phyloP scores from a whole-genome alignment of 2,113 vertebrate species.

The Sorex fumeus region DNA sequence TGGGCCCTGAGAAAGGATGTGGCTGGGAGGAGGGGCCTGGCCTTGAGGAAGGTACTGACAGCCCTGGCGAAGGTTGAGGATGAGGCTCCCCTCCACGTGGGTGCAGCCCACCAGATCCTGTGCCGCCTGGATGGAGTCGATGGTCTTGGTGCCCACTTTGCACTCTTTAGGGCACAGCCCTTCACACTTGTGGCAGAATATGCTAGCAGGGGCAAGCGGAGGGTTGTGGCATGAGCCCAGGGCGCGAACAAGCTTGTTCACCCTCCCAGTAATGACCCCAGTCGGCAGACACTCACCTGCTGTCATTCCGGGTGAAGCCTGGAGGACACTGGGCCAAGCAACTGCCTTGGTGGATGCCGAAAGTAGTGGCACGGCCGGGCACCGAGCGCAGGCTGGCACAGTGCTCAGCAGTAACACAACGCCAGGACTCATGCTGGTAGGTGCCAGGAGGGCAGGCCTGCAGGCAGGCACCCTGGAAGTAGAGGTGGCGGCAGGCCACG shows the following conservation, averaged over 20 bases:
- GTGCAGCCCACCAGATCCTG: slow-evolving; percentile 91
- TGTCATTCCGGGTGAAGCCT: slow-evolving; percentile 88
- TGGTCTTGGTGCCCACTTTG: slow-evolving; percentile 91
- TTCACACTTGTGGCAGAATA: slow-evolving; percentile 91
- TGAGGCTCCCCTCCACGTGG: slow-evolving; percentile 90
- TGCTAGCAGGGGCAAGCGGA: slow-evolving; percentile 81
- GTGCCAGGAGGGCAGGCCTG: slow-evolving; percentile 88
- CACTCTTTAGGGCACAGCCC: slow-evolving; percentile 91
- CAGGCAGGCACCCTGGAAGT: slow-evolving; percentile 89
- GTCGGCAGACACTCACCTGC: slow-evolving; percentile 84
- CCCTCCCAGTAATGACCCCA: background rate
- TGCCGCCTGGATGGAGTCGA: slow-evolving; percentile 87
- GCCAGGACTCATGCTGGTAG: slow-evolving; percentile 91
- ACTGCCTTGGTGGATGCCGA: slow-evolving; percentile 88
- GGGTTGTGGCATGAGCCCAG: background rate
- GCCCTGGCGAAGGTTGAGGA: slow-evolving; percentile 91
- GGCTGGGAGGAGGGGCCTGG: background rate
- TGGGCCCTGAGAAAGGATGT: background rate
- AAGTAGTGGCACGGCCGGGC: slow-evolving; percentile 86
- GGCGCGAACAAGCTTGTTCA: background rate
- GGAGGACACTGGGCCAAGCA: slow-evolving; percentile 90
- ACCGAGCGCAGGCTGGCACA: slow-evolving; percentile 89
- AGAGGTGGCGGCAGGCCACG: slow-evolving; percentile 90
- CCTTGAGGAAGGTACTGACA: slow-evolving; percentile 85
- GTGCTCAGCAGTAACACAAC: slow-evolving; percentile 88